phyloP scores from a whole-genome alignment of 1,140 invertebrate species.

The Leptopilina clavipes region DNA sequence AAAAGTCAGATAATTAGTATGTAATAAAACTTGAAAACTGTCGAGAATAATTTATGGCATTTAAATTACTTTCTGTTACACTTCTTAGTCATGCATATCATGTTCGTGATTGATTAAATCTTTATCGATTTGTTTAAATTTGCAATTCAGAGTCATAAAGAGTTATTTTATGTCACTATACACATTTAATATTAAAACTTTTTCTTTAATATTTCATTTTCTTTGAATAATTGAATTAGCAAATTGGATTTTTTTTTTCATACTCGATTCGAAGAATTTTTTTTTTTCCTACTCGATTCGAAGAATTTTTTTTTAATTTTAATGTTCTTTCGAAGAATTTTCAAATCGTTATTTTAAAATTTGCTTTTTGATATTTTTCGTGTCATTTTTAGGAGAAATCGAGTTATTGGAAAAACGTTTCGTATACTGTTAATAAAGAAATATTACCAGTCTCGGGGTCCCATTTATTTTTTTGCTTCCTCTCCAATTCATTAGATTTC shows the following conservation, averaged over 20 bases:
- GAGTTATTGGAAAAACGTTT: no score
- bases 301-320: no score
- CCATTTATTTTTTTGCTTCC: constrained; percentile 68
- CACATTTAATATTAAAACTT: neutral
- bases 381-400: neutral
- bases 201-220: neutral
- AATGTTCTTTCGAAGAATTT: no score
- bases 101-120: constrained; percentile 16
- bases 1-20: neutral
- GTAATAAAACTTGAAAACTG: neutral
- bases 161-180: neutral
- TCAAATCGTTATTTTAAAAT: no score
- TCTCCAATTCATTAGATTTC: constrained; percentile 74
- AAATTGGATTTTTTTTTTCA: no score
- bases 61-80: constrained; percentile 20
- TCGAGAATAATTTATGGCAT: constrained; percentile 8
- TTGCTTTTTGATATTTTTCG: no score
- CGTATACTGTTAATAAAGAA: neutral
- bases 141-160: neutral
- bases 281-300: no score
- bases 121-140: constrained; percentile 1
- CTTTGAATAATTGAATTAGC: no score
- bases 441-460: constrained; percentile 64
- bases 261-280: no score
- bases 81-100: constrained; percentile 16